These are phyloP conservation scores for Henicopernis longicauda DNA, from an alignment of 2,113 vertebrate species.

Conservation along the genomic window DNA sequence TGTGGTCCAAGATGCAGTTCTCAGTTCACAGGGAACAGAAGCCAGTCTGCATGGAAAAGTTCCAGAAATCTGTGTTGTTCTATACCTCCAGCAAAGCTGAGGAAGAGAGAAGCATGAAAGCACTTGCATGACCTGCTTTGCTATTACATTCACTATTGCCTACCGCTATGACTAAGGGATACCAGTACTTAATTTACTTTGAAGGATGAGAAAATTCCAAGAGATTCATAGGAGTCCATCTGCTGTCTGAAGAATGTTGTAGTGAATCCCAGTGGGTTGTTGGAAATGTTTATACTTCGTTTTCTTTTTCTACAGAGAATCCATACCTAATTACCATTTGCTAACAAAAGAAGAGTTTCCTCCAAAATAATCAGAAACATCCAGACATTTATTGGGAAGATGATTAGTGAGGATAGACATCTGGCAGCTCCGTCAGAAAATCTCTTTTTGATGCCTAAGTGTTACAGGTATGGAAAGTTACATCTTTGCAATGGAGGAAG, in stretches of 20 bases:
- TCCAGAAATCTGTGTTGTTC: neutral
- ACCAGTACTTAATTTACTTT: neutral
- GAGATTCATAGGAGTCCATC: neutral
- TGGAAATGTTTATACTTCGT: neutral
- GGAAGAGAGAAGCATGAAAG: neutral
- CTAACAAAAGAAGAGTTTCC: neutral
- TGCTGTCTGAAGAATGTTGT: neutral
- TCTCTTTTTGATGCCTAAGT: neutral
- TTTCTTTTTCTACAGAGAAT: neutral
- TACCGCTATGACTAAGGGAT: neutral
- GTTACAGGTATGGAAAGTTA: neutral
- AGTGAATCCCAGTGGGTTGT: neutral
- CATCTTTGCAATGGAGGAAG: neutral
- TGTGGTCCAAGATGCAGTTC: neutral
- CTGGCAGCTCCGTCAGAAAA: neutral
- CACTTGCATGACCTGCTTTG: neutral
- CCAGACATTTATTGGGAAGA: neutral
- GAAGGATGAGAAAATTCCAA: neutral
- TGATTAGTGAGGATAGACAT: neutral
- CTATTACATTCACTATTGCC: neutral
- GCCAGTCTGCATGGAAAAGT: neutral
- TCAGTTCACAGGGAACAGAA: neutral
- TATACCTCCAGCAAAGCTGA: neutral
- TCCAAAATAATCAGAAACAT: neutral
- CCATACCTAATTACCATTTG: neutral